phyloP scores from a whole-genome alignment of 2,113 vertebrate genomes.

The Triplophysa siluroides region DNA sequence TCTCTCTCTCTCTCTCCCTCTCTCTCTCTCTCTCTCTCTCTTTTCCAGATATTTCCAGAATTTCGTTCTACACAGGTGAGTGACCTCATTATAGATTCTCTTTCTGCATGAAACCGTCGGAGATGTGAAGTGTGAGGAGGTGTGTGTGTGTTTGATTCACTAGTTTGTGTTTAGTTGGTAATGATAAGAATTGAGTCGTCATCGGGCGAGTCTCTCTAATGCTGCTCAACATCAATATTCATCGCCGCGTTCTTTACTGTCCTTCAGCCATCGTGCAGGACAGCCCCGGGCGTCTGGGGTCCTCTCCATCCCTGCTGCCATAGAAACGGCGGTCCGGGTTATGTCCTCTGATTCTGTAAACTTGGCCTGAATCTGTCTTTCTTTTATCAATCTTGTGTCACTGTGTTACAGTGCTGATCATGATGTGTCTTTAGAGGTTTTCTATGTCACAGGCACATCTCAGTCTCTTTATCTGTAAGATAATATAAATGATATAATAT shows the following conservation, averaged over 20 bases:
- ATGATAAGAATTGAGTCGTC: too few relatives aligned
- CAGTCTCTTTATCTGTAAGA: too few relatives aligned
- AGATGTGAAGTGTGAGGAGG: neutral
- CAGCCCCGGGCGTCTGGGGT: neutral
- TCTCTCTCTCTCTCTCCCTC: conserved; percentile 60
- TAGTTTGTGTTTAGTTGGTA: neutral
- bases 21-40: neutral
- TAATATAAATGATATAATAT: too few relatives aligned
- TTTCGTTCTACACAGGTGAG: conserved; percentile 85
- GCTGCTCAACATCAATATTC: neutral
- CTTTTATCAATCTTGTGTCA: too few relatives aligned
- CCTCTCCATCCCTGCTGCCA: neutral
- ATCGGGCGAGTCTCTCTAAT: neutral
- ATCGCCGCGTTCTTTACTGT: neutral
- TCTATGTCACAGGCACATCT: too few relatives aligned
- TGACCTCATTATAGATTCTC: neutral
- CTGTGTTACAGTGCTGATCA: too few relatives aligned
- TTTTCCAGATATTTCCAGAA: conserved; percentile 84
- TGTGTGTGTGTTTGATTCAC: neutral
- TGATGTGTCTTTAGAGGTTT: too few relatives aligned
- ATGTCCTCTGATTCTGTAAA: neutral
- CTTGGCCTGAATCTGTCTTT: too few relatives aligned
- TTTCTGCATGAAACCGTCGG: neutral
- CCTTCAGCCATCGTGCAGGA: neutral
- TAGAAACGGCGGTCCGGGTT: neutral